A percentile compares a stretch with the other conserved stretches of the same genome.
Evolutionary conservation across 2,888 invertebrate species (phyloP).

Genomic region (Mesoligia furuncula): DNA sequence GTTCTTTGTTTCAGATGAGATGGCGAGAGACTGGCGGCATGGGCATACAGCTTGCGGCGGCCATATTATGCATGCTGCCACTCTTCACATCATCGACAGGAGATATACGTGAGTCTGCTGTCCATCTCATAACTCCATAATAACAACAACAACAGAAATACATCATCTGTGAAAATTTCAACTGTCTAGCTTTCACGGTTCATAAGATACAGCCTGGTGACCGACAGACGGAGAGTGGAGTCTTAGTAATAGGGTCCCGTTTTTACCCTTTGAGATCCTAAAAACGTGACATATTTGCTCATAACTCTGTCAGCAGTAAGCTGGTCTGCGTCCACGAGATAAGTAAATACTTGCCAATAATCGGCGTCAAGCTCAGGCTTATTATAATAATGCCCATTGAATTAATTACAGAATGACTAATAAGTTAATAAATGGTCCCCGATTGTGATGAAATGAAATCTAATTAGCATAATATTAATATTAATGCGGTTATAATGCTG

Average conservation of each 20-base stretch:
- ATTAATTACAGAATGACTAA: conserved; percentile 57
- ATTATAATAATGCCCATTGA: conserved; percentile 50
- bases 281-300: conserved; percentile 2
- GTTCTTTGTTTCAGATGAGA: conserved; percentile 85
- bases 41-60: conserved; percentile 86
- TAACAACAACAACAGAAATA: too few species aligned
- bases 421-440: conserved; percentile 58
- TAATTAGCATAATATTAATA: conserved; percentile 59
- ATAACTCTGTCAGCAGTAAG: conserved; percentile 24
- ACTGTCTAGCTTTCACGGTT: too few species aligned
- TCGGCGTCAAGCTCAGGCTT: conserved; percentile 22
- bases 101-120: conserved; percentile 82
- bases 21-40: conserved; percentile 86
- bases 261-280: too few species aligned
- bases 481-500: conserved; percentile 38
- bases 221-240: too few species aligned
- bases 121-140: neutral
- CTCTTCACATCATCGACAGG: conserved; percentile 88
- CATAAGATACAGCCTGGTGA: too few species aligned
- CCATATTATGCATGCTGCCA: conserved; percentile 86
- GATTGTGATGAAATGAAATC: conserved; percentile 50
- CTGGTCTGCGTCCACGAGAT: conserved; percentile 41
- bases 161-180: too few species aligned
- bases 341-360: conserved; percentile 47
- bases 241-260: too few species aligned